These are phyloP conservation scores for Cyanistes caeruleus DNA, from an alignment of 2,113 vertebrate species.

Conservation along the genomic window DNA sequence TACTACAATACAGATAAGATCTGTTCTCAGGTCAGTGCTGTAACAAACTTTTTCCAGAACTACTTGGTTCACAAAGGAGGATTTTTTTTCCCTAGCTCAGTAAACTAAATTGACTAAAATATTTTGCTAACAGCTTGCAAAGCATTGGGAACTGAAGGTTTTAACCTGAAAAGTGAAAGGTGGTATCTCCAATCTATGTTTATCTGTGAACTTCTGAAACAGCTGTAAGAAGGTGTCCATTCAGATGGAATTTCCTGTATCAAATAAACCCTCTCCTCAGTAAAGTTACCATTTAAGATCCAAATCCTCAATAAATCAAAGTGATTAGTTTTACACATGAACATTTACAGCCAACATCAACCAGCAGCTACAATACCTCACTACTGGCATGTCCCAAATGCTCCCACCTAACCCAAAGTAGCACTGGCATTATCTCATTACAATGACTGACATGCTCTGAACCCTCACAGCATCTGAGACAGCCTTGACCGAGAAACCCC, in stretches of 20 bases:
- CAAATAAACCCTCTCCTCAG: not conserved
- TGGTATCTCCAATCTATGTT: not conserved
- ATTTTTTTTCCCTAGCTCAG: not conserved
- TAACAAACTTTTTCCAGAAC: not conserved
- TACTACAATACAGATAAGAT: not conserved
- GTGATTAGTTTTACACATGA: not conserved
- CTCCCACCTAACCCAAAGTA: not conserved
- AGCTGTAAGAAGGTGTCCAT: not conserved
- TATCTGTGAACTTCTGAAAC: not conserved
- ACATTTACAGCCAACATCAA: not conserved
- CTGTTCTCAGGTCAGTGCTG: not conserved
- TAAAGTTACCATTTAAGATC: not conserved
- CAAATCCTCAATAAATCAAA: not conserved
- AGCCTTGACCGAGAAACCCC: not conserved
- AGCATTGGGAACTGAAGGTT: not conserved
- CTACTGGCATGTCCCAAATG: rapidly evolving
- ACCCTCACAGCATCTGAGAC: not conserved
- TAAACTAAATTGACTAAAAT: not conserved
- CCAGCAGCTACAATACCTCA: not conserved
- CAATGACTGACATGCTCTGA: rapidly evolving
- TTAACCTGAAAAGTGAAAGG: not conserved
- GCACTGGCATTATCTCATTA: not conserved
- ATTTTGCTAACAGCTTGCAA: not conserved
- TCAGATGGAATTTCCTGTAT: not conserved
- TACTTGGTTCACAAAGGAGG: not conserved